Base-by-base conservation (phyloP, 2,888 invertebrate species). In the Portevinia maculata region DNA sequence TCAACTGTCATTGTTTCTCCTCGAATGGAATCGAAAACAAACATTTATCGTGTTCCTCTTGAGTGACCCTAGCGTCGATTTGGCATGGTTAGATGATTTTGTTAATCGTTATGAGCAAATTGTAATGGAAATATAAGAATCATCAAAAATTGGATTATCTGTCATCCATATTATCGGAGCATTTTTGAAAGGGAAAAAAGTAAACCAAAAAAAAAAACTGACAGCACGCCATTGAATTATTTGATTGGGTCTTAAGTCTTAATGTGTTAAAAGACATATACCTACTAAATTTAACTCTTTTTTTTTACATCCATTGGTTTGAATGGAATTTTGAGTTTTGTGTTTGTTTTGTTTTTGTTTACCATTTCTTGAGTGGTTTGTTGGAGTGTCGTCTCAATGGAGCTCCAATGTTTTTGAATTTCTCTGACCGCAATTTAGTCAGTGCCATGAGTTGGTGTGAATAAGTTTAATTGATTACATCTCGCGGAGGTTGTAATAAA, bases 361-460 rank as follows among this genome's bases (percentile, higher is more conserved):
- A n/a, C 32, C 13, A 19, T 53, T 48, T 48, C 48, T 44, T 57
- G 32, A 48, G 46, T 32, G 46, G 60, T 30, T 15, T 24, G 46
- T 60, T 64, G 46, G 17, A 13, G 64, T 44, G 65, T 62, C 59
- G 30, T 15, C 21, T 15, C 19, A 7, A 9, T 1, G 19, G 8
- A 6, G 24, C 11, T 46, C 37, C 44, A 24, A 28, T 37, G 46
- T 34, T 53, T 44, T 59, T 65, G 52, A 74, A 44, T 75, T 81
- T 75, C 75, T 70, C 69, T 75, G 81, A 65, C 60, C 59, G 65
- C 28, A 32, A 48, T 81, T 81, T 70, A 81, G 75, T 81, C 53
- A 65, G 28, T 24, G 75, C 53, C 48, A 65, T 34, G 76, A 76
- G 30, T 64, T 65, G 57, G 62, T 57, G 11, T 75, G 69, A 70